These are phyloP conservation scores for Anoplius nigerrimus DNA, from an alignment of 2,888 invertebrate genomes.

Conservation along the genomic window DNA sequence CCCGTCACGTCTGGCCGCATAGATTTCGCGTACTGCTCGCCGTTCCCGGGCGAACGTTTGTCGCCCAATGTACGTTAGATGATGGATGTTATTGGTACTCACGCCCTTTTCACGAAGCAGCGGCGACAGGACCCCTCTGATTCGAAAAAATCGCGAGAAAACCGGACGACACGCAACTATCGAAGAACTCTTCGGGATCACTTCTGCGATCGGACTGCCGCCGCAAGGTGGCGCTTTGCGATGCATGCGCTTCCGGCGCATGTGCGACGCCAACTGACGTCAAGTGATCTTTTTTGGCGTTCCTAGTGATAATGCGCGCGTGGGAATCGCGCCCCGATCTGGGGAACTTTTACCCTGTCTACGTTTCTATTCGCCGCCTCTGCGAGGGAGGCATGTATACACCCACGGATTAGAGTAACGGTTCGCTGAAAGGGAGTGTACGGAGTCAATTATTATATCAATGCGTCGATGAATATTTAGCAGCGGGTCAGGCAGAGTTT, in stretches of 20 bases:
- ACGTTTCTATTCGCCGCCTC: too few species aligned
- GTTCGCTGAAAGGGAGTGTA: too few species aligned
- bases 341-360: too few species aligned
- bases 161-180: slow-evolving; percentile 60
- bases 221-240: slow-evolving; percentile 64
- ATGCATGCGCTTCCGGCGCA: slow-evolving; percentile 46
- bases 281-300: background rate
- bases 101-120: slow-evolving; percentile 56
- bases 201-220: slow-evolving; percentile 64
- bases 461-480: too few species aligned
- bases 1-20: slow-evolving; percentile 65
- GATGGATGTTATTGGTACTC: slow-evolving; percentile 42
- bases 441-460: too few species aligned
- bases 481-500: too few species aligned
- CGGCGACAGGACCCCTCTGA: slow-evolving; percentile 47
- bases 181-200: slow-evolving; percentile 61
- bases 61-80: background rate
- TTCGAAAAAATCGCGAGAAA: slow-evolving; percentile 54
- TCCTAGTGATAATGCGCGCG: background rate
- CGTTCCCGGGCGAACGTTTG: background rate
- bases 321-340: background rate
- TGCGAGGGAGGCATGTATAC: too few species aligned
- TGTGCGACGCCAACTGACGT: slow-evolving; percentile 44
- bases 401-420: too few species aligned
- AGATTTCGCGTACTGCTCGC: slow-evolving; percentile 27